phyloP scores from a whole-genome alignment of 2,888 invertebrate species.

The Agrochola macilenta region DNA sequence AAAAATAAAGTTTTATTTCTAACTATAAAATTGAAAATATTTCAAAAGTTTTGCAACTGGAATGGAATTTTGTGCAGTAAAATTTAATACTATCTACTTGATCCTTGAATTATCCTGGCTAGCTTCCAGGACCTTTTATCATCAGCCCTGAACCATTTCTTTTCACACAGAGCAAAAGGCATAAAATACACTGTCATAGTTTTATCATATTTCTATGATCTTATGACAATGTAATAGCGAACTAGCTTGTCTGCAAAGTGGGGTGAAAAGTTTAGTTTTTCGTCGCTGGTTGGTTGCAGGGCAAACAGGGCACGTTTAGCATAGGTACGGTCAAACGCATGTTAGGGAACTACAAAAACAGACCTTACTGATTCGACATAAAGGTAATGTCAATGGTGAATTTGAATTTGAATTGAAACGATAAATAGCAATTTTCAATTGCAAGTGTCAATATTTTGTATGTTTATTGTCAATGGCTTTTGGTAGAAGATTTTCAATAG shows the following conservation, averaged over 20 bases:
- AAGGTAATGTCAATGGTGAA: no score
- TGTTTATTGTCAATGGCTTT: no score
- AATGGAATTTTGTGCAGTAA: constrained; percentile 28
- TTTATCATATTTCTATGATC: background rate
- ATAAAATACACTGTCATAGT: background rate
- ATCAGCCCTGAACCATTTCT: constrained; percentile 7
- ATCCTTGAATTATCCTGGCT: constrained; percentile 29
- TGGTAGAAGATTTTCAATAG: no score
- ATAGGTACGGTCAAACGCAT: no score
- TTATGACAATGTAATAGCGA: background rate
- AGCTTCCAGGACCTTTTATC: constrained; percentile 36
- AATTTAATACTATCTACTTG: constrained; percentile 23
- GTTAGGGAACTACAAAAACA: no score
- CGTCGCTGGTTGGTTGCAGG: background rate
- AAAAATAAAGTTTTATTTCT: constrained; percentile 40
- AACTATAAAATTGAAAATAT: constrained; percentile 49
- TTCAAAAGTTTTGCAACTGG: constrained; percentile 33
- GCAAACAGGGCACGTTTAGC: no score
- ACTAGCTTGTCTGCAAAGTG: no score
- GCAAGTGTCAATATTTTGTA: no score
- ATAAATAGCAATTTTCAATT: no score
- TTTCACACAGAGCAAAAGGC: background rate
- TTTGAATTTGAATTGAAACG: no score
- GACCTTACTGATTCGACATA: no score
- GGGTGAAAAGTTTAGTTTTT: background rate